phyloP scores from a whole-genome alignment of 2,888 invertebrate species.

The Acrobeloides nanus region DNA sequence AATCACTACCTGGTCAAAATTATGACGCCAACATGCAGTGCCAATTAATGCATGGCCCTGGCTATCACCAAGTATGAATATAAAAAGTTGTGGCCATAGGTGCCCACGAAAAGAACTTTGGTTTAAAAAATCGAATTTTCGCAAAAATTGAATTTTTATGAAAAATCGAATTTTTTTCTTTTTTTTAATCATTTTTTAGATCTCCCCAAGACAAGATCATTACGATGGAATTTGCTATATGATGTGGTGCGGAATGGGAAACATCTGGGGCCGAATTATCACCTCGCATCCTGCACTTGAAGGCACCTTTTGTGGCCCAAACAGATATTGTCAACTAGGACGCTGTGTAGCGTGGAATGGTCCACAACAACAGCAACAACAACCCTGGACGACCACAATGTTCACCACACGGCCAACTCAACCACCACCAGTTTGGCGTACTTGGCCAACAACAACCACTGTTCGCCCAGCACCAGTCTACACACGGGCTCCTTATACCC shows the following conservation, averaged over 20 bases:
- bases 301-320: slow-evolving; percentile 49
- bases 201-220: slow-evolving; percentile 47
- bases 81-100: not conserved
- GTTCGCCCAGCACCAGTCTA: no score
- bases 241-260: slow-evolving; percentile 53
- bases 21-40: slow-evolving; percentile 53
- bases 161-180: slow-evolving; percentile 9
- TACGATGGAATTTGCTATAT: slow-evolving; percentile 53
- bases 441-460: no score
- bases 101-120: not conserved
- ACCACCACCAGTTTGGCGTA: no score
- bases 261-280: slow-evolving; percentile 47
- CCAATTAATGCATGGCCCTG: slow-evolving; percentile 51
- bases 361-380: slow-evolving; percentile 1
- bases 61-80: slow-evolving; percentile 41
- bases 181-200: no score
- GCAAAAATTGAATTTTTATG: not conserved
- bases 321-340: slow-evolving; percentile 46
- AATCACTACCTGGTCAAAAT: slow-evolving; percentile 48
- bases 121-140: no score
- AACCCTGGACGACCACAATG: slow-evolving; percentile 4
- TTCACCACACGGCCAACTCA: no score
- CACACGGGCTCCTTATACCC: no score
- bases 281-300: slow-evolving; percentile 53
- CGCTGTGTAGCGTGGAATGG: slow-evolving; percentile 50